Percentiles rank a stretch among this genome's conserved stretches.
Evolutionary conservation across 2,113 vertebrate species (phyloP).

Genomic region (Rhodinocichla rosea): DNA sequence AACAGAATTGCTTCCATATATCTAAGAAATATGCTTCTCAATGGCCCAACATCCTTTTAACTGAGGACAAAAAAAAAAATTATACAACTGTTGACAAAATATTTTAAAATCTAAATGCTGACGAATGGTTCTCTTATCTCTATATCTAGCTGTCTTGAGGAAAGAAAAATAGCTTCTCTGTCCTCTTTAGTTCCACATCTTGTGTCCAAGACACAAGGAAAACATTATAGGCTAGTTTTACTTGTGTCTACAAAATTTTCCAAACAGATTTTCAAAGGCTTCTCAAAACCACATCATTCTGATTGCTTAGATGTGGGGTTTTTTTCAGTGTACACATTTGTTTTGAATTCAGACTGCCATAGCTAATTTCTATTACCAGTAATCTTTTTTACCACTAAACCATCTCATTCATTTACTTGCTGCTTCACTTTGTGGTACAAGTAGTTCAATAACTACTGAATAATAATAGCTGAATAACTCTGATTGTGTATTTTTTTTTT

Average conservation of each 20-base stretch:
- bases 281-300: neutral
- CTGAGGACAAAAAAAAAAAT: neutral
- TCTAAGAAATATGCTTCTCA: neutral
- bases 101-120: neutral
- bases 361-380: neutral
- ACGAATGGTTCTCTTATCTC: neutral
- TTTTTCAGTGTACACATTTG: neutral
- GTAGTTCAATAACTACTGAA: neutral
- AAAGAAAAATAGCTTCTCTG: neutral
- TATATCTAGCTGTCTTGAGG: neutral
- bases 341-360: neutral
- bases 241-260: neutral
- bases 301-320: rapidly evolving
- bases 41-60: neutral
- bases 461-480: neutral
- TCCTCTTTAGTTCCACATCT: neutral
- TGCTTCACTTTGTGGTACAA: neutral
- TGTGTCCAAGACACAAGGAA: neutral
- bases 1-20: neutral
- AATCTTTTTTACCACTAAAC: neutral
- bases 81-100: neutral
- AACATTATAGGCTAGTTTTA: neutral
- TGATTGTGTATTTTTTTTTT: neutral
- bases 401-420: neutral
- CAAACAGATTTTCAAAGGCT: neutral